phyloP scores from a whole-genome alignment of 2,113 vertebrate genomes.

The Engraulis encrasicolus region DNA sequence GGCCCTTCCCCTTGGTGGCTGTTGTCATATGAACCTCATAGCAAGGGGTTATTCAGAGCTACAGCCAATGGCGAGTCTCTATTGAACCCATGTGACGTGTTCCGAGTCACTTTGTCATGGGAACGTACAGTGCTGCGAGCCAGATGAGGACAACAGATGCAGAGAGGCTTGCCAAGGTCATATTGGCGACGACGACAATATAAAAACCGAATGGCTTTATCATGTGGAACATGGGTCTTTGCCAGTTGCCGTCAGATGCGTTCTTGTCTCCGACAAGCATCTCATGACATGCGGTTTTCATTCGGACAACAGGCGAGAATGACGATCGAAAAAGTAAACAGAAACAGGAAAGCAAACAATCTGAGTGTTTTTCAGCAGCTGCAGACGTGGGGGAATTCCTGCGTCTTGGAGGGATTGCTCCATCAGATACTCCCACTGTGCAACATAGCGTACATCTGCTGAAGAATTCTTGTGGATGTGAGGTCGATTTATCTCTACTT shows the following conservation, averaged over 20 bases:
- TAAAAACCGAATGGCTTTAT: background rate
- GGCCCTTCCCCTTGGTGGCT: too few relatives aligned
- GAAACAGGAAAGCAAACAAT: background rate
- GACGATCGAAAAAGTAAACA: background rate
- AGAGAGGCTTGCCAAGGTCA: background rate
- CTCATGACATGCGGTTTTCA: background rate
- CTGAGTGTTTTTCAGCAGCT: too few relatives aligned
- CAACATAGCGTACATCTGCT: too few relatives aligned
- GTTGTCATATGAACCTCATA: too few relatives aligned
- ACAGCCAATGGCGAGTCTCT: background rate
- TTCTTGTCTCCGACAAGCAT: background rate
- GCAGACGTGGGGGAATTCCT: too few relatives aligned
- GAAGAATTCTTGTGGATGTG: too few relatives aligned
- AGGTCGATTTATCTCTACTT: too few relatives aligned
- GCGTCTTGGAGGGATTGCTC: too few relatives aligned
- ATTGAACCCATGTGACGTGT: background rate
- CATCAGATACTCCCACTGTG: too few relatives aligned
- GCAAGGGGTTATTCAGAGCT: background rate
- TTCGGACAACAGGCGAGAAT: background rate
- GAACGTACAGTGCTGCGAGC: background rate
- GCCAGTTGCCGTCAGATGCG: background rate
- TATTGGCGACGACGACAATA: background rate
- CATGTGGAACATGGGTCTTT: background rate
- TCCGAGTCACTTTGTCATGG: background rate
- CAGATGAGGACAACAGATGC: background rate